phyloP scores from a whole-genome alignment of 2,113 vertebrate species.

The Vimba vimba region DNA sequence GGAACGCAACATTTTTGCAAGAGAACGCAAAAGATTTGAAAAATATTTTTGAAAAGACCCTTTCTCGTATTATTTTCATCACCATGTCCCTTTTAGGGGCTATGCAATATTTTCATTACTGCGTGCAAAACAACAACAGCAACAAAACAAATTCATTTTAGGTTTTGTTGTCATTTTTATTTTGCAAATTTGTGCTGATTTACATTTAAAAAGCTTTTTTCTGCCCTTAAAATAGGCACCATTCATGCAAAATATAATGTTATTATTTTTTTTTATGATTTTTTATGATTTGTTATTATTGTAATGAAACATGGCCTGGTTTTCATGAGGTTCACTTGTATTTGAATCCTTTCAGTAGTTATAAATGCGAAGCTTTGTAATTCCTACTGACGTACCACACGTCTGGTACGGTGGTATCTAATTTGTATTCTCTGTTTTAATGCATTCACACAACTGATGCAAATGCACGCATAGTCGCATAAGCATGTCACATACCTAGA shows the following conservation, averaged over 20 bases:
- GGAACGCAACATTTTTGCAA: too few species aligned
- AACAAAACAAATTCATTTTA: neutral
- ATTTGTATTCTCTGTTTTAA: conserved; percentile 32
- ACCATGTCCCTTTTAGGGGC: too few species aligned
- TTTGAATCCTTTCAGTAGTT: neutral
- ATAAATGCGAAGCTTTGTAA: neutral
- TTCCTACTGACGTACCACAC: neutral
- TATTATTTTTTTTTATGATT: too few species aligned
- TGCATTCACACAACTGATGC: neutral
- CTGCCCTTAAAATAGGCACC: too few species aligned
- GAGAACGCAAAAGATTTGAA: too few species aligned
- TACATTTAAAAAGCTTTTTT: neutral
- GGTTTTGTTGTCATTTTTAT: neutral
- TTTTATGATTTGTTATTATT: neutral
- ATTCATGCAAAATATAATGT: too few species aligned
- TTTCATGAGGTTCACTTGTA: neutral
- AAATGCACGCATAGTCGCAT: conserved; percentile 1
- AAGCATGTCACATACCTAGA: neutral
- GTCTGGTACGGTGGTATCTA: neutral
- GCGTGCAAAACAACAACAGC: neutral
- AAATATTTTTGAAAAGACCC: too few species aligned
- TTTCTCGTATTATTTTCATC: too few species aligned
- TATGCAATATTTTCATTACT: too few species aligned
- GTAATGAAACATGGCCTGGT: neutral
- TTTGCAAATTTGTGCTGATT: neutral